Evolutionary conservation across 2,113 vertebrate genomes (phyloP).

Genomic region (Sinocyclocheilus rhinocerous): DNA sequence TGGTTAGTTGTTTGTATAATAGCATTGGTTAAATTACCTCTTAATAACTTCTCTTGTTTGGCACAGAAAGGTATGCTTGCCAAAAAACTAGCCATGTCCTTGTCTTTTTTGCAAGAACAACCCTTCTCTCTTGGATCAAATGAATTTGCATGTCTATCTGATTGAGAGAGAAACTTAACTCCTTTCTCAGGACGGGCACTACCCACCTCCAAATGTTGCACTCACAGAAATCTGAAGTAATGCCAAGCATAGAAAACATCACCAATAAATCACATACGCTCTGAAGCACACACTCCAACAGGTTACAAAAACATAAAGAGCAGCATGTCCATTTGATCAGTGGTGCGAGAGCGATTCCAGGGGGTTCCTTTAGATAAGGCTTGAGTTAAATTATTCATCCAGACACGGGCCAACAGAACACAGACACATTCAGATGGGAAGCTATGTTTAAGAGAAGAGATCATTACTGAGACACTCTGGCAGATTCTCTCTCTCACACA

Average conservation of each 20-base stretch:
- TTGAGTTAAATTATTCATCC: slow-evolving; percentile 51
- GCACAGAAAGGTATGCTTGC: background rate
- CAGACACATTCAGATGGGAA: slow-evolving; percentile 33
- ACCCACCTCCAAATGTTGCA: background rate
- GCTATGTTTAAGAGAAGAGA: slow-evolving; percentile 36
- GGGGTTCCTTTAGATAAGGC: slow-evolving; percentile 34
- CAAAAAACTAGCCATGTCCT: background rate
- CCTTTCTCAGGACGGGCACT: background rate
- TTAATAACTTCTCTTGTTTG: background rate
- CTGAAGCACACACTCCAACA: slow-evolving; percentile 7
- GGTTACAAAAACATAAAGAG: background rate
- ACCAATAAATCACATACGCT: background rate
- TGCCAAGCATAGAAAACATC: slow-evolving; percentile 4
- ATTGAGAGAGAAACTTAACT: background rate
- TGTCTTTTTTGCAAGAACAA: background rate
- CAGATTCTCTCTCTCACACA: slow-evolving; percentile 23
- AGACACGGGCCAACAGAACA: slow-evolving; percentile 41
- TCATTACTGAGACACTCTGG: slow-evolving; percentile 36
- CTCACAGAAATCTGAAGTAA: background rate
- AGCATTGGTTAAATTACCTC: background rate
- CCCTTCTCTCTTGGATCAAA: background rate
- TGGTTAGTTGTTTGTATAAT: background rate
- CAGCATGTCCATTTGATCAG: background rate
- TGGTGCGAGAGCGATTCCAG: background rate
- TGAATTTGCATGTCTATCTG: background rate